Base-by-base conservation (phyloP, 2,797 vertebrate species). In the Tangara arthus region DNA sequence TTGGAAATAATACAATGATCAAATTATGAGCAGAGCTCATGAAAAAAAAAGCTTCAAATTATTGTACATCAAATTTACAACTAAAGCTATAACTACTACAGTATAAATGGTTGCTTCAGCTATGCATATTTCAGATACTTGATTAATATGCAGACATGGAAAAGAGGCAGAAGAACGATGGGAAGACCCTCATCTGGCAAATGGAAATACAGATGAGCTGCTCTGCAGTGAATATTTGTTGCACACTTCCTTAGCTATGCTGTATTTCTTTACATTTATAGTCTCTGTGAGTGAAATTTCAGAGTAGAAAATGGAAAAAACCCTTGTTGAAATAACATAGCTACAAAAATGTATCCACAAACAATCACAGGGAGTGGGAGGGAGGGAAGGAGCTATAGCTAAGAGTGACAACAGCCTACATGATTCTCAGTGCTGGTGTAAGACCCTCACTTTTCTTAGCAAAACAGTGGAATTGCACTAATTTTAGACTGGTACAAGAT, bases 1-100 rank as follows among this genome's bases (percentile, higher is more conserved):
- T 44, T 96, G 88, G 76, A 97, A 96, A 96, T 72, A 91, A 94
- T 90, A 96, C 96, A 96, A 95, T 49, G 68, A 90, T 93, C 46
- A 97, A 96, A 94, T 96, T 84, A 96, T 49, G 61, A 97, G 80
- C 35, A 86, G 56, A 90, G 93, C 83, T 97, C 80, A 91, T 79
- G 23, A 61, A 83, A 95, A 95, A 34, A 94, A 94, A 75, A 35
- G 14, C 27, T 90, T 97, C 47, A 77, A 94, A 93, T 95, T 89
- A 93, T 66, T 94, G 90, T 69, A 94, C 30, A 89, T 92, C 44
- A 91, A 72, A 94, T 94, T 95, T 91, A 93, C 79, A 94, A 90
- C 83, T 90, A 92, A 87, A 94, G 92, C 81, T 79, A 17, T 70
- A 96, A 86, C 68, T 69, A 68, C 27, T 82, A 82, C 26, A 57